A percentile compares a stretch with the other conserved stretches of the same genome.
phyloP scores from a whole-genome alignment of 2,888 invertebrate species.

The Ectropis crepuscularia region DNA sequence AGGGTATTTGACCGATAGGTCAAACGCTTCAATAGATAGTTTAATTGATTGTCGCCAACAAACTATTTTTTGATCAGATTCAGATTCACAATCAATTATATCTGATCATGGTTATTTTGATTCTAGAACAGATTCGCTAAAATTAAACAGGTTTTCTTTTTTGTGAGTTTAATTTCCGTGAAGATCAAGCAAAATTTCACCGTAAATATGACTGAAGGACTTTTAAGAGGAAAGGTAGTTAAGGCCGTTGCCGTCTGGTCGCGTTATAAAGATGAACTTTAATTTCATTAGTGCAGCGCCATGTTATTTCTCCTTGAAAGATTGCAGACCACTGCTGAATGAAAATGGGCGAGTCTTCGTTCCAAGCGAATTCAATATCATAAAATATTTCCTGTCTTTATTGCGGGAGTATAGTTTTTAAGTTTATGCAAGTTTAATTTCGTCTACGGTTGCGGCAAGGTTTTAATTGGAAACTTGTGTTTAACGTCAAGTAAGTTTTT shows the following conservation, averaged over 20 bases:
- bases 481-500: too few relatives aligned
- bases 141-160: too few relatives aligned
- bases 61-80: too few relatives aligned
- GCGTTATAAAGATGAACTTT: constrained; percentile 10
- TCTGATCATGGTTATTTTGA: too few relatives aligned
- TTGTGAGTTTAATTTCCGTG: background rate
- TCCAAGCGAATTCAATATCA: constrained; percentile 18
- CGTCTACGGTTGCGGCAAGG: too few relatives aligned
- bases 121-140: too few relatives aligned
- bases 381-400: constrained; percentile 4
- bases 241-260: background rate
- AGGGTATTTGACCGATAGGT: too few relatives aligned
- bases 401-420: background rate
- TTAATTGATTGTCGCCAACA: too few relatives aligned
- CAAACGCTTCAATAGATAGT: too few relatives aligned
- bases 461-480: too few relatives aligned
- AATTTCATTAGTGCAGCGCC: constrained; percentile 22
- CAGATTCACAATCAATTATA: too few relatives aligned
- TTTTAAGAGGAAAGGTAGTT: constrained; percentile 2
- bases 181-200: background rate
- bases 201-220: background rate
- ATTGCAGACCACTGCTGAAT: constrained; percentile 15
- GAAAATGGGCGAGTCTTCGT: constrained; percentile 5
- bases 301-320: constrained; percentile 16
- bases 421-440: background rate